Conservation (phyloP, 2,888 invertebrate genomes). For the Callinectes sapidus region DNA sequence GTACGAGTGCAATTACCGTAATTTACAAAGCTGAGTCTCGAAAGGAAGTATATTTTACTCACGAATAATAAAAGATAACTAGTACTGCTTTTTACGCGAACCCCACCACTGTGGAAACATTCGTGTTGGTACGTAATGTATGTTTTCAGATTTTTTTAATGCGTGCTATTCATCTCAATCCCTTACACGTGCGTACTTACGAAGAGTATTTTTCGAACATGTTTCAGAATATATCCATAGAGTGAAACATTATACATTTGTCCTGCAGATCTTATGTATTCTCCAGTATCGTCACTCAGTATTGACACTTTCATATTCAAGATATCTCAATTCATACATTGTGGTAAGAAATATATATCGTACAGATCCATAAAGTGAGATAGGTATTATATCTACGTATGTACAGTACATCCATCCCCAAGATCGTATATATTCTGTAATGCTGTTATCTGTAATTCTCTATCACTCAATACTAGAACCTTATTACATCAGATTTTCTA, state of each 20-base stretch:
- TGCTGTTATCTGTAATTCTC: neutral
- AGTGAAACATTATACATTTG: neutral
- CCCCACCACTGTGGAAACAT: neutral
- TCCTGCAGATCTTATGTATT: no score
- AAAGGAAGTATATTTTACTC: slow-evolving; percentile 1
- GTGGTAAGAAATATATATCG: no score
- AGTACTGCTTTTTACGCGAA: neutral
- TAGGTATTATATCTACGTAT: no score
- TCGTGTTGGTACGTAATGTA: neutral
- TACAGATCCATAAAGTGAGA: neutral
- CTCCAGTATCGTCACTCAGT: neutral
- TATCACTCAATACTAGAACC: neutral
- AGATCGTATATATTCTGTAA: neutral
- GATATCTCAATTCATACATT: no score
- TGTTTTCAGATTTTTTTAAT: neutral
- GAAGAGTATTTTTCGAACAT: no score
- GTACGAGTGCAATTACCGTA: slow-evolving; percentile 10
- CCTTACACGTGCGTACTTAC: neutral
- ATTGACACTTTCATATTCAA: no score
- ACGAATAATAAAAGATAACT: neutral
- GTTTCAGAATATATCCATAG: no score
- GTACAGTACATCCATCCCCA: neutral
- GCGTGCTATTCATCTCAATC: neutral
- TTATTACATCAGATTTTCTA: neutral
- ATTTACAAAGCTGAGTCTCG: neutral